Conservation (phyloP, 2,113 vertebrate genomes). For the Lagopus muta region DNA sequence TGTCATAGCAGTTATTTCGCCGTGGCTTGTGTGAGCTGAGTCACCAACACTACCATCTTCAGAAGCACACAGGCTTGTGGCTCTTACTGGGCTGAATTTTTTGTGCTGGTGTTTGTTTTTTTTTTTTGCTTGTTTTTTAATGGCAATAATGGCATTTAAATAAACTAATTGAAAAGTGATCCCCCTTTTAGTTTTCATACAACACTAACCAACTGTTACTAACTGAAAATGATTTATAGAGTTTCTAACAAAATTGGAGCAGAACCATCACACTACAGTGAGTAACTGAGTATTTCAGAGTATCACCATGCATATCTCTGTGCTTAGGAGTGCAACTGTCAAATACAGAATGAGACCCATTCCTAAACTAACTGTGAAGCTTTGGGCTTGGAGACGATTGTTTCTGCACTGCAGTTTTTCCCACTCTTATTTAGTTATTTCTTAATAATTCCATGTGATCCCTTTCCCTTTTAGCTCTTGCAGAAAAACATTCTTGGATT, state of each 20-base stretch:
- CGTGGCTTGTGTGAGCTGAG: background rate
- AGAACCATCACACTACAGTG: constrained; percentile 3
- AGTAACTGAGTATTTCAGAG: background rate
- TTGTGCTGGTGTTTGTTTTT: background rate
- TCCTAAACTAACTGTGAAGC: constrained; percentile 74
- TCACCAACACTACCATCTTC: background rate
- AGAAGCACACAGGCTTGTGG: background rate
- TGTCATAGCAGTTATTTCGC: background rate
- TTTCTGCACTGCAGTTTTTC: constrained; percentile 84
- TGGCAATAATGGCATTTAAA: background rate
- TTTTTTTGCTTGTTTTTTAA: background rate
- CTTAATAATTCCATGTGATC: constrained; percentile 80
- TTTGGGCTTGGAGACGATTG: constrained; percentile 77
- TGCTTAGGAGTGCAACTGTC: constrained; percentile 36
- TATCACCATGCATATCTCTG: background rate
- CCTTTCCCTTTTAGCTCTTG: constrained; percentile 80
- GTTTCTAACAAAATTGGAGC: background rate
- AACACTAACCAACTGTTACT: background rate
- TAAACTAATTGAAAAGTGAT: background rate
- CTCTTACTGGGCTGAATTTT: background rate
- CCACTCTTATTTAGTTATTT: background rate
- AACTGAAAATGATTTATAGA: background rate
- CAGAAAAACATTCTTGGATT: constrained; percentile 75
- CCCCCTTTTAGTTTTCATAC: background rate
- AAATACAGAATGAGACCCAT: constrained; percentile 63